phyloP scores from a whole-genome alignment of 2,113 vertebrate genomes.

The Colius striatus region DNA sequence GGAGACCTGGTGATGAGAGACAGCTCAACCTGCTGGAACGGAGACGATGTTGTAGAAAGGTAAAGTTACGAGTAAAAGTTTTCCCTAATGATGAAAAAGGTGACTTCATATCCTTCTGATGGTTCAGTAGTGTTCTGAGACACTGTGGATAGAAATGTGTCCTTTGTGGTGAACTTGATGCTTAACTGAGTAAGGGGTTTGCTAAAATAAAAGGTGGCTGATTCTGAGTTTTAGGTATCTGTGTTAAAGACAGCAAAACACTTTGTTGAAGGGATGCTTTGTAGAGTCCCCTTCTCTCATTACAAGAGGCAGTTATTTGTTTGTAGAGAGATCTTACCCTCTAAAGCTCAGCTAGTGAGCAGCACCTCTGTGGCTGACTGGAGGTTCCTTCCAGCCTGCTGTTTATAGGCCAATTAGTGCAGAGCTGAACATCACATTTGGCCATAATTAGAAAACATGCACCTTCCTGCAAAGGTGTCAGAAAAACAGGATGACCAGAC shows the following conservation, averaged over 20 bases:
- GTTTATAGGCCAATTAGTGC: not conserved
- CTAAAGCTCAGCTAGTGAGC: not conserved
- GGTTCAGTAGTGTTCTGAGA: not conserved
- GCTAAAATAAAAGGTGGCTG: not conserved
- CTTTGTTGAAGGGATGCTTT: not conserved
- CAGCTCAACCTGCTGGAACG: slow-evolving; percentile 89
- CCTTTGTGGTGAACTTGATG: not conserved
- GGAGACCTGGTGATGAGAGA: slow-evolving; percentile 83
- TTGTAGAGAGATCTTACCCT: not conserved
- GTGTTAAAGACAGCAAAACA: not conserved
- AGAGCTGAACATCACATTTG: not conserved
- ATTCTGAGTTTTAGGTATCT: not conserved
- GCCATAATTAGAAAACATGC: not conserved
- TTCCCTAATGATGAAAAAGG: not conserved
- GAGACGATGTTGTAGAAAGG: slow-evolving; percentile 88
- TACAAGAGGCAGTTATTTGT: not conserved
- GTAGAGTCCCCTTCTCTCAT: not conserved
- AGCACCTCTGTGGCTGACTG: not conserved
- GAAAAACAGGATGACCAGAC: not conserved
- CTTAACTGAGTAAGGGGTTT: not conserved
- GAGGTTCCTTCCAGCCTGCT: not conserved
- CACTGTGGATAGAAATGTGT: fast-evolving
- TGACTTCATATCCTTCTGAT: not conserved
- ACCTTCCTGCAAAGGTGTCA: not conserved
- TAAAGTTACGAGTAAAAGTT: slow-evolving; percentile 27